A percentile compares a stretch with the other conserved stretches of the same genome.
Conservation (phyloP, 2,888 invertebrate genomes). For the Drosophila cognata region DNA sequence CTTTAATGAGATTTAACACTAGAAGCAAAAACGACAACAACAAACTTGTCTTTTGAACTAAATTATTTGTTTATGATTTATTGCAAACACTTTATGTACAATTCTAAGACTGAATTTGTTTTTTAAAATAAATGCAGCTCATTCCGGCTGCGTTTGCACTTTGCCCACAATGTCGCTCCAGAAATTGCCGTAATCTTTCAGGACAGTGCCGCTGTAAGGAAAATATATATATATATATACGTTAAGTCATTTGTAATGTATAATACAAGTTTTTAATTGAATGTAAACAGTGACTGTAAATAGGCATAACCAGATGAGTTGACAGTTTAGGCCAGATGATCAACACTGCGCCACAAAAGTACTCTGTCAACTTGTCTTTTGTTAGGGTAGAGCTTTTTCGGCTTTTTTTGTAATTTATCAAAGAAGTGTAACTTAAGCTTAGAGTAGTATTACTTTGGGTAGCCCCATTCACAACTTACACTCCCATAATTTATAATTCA, state of each 20-base stretch:
- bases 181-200: slow-evolving; percentile 91
- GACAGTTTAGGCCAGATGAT: slow-evolving; percentile 20
- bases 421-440: slow-evolving; percentile 17
- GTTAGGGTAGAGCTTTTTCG: neutral
- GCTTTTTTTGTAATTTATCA: slow-evolving; percentile 37
- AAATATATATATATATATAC: neutral
- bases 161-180: slow-evolving; percentile 90
- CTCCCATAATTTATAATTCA: slow-evolving; percentile 43
- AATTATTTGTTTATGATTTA: slow-evolving; percentile 61
- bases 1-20: slow-evolving; percentile 30
- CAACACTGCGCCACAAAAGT: slow-evolving; percentile 31
- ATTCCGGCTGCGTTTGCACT: slow-evolving; percentile 72
- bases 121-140: neutral
- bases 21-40: slow-evolving; percentile 26
- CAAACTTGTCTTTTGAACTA: slow-evolving; percentile 40
- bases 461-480: slow-evolving; percentile 16
- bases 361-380: slow-evolving; percentile 1
- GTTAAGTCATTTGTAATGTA: slow-evolving; percentile 13
- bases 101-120: slow-evolving; percentile 22
- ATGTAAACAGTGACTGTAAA: slow-evolving; percentile 37
- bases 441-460: neutral
- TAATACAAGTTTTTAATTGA: slow-evolving; percentile 25
- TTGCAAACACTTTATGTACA: slow-evolving; percentile 46
- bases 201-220: slow-evolving; percentile 89
- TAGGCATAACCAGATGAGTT: slow-evolving; percentile 51